Evolutionary conservation across 1,140 invertebrate genomes (phyloP).

Genomic region (Callitettix versicolor): DNA sequence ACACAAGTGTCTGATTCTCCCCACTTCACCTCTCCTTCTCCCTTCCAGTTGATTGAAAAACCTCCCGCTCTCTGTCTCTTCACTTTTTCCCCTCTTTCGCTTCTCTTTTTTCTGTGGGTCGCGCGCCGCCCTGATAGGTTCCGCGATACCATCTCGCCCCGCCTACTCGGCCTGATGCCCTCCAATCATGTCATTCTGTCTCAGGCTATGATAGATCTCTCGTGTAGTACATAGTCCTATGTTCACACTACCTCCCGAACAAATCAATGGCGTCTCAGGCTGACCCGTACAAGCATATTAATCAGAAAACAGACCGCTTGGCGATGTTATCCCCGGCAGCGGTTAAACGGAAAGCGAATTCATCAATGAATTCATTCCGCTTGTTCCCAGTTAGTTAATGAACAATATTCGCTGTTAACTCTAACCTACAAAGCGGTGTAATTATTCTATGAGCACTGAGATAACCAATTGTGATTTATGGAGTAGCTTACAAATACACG

Average conservation of each 20-base stretch:
- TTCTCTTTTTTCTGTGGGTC: slow-evolving; percentile 16
- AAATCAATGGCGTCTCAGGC: slow-evolving; percentile 3
- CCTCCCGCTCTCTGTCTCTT: slow-evolving; percentile 12
- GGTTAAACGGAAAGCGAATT: too few relatives aligned
- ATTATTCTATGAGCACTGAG: too few relatives aligned
- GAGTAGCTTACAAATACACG: too few relatives aligned
- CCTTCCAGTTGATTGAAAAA: slow-evolving; percentile 12
- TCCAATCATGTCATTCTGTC: slow-evolving; percentile 14
- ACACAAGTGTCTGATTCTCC: slow-evolving; percentile 4
- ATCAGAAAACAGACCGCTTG: background rate
- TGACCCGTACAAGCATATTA: slow-evolving; percentile 12
- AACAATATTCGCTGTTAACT: too few relatives aligned
- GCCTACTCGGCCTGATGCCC: slow-evolving; percentile 9
- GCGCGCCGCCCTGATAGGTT: slow-evolving; percentile 16
- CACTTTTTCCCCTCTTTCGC: slow-evolving; percentile 17
- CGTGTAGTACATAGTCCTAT: background rate
- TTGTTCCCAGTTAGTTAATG: too few relatives aligned
- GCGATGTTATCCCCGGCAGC: too few relatives aligned
- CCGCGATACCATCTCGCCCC: slow-evolving; percentile 15
- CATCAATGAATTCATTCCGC: too few relatives aligned
- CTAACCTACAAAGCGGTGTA: too few relatives aligned
- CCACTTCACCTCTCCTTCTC: slow-evolving; percentile 7
- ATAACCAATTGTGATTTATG: too few relatives aligned
- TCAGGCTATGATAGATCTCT: slow-evolving; percentile 12
- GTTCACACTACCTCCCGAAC: background rate